Percentiles rank a stretch among this genome's conserved stretches.
phyloP scores from a whole-genome alignment of 2,113 vertebrate genomes.

The Gavialis gangeticus region DNA sequence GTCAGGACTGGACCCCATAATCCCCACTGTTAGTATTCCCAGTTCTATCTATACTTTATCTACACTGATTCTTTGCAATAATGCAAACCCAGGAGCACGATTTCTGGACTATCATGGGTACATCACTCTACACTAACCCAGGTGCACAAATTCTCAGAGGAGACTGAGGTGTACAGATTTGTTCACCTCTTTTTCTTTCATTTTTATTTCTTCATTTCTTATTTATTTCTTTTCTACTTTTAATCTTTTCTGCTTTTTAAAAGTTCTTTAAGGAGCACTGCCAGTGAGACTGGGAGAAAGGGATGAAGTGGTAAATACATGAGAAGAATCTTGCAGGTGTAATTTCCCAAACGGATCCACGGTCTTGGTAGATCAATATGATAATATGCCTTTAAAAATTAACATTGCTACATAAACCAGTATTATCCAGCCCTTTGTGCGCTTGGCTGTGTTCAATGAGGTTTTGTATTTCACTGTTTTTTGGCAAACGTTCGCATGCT shows the following conservation, averaged over 20 bases:
- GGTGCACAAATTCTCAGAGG: neutral
- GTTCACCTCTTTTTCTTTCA: too few species aligned
- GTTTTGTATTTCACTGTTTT: conserved; percentile 61
- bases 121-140: too few species aligned
- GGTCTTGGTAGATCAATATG: neutral
- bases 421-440: conserved; percentile 19
- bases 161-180: neutral
- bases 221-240: too few species aligned
- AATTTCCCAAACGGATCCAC: neutral
- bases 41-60: neutral
- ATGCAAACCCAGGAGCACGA: too few species aligned
- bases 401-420: conserved; percentile 26
- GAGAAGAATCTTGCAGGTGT: neutral
- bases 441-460: neutral
- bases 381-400: conserved; percentile 22
- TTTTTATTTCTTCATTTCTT: too few species aligned
- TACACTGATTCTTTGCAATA: neutral
- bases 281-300: neutral
- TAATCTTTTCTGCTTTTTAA: neutral
- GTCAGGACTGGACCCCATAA: fast-evolving
- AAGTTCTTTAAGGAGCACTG: fast-evolving
- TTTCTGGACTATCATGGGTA: too few species aligned
- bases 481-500: conserved; percentile 66
- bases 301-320: neutral
- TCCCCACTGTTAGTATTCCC: neutral